phyloP scores from a whole-genome alignment of 2,113 vertebrate genomes.

The Engystomops pustulosus region DNA sequence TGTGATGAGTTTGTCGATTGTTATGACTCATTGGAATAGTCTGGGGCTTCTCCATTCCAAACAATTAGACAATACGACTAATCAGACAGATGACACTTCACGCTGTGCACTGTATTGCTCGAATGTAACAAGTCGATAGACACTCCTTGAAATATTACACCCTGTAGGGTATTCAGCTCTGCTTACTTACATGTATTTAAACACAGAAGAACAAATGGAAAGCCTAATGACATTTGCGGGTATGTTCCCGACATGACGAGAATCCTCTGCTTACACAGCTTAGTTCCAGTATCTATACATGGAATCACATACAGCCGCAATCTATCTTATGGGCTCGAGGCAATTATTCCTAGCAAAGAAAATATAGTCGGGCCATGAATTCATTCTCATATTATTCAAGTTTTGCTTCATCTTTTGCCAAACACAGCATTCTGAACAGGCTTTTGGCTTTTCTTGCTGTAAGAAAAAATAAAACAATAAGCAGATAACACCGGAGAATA shows the following conservation, averaged over 20 bases:
- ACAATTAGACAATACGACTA: neutral
- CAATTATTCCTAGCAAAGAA: constrained; percentile 35
- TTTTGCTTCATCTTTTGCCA: constrained; percentile 45
- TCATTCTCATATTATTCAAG: neutral
- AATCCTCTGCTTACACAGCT: constrained; percentile 16
- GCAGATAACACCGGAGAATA: constrained; percentile 45
- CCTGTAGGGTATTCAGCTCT: neutral
- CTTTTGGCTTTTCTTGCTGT: constrained; percentile 11
- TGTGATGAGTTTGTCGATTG: neutral
- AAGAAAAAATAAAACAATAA: constrained; percentile 32
- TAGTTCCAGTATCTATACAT: constrained; percentile 33
- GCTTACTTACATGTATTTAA: neutral
- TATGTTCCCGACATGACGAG: neutral
- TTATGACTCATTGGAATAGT: neutral
- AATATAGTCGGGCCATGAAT: constrained; percentile 40
- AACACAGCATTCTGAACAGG: constrained; percentile 31
- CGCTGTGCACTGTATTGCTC: neutral
- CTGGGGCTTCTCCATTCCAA: neutral
- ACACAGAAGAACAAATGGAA: neutral
- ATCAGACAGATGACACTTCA: neutral
- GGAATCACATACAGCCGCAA: constrained; percentile 21
- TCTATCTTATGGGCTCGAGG: constrained; percentile 23
- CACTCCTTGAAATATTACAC: constrained; percentile 8
- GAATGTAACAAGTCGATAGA: constrained; percentile 11
- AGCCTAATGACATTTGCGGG: constrained; percentile 7